Evolutionary conservation across 2,113 vertebrate genomes (phyloP).

Genomic region (Rhizomys pruinosus): DNA sequence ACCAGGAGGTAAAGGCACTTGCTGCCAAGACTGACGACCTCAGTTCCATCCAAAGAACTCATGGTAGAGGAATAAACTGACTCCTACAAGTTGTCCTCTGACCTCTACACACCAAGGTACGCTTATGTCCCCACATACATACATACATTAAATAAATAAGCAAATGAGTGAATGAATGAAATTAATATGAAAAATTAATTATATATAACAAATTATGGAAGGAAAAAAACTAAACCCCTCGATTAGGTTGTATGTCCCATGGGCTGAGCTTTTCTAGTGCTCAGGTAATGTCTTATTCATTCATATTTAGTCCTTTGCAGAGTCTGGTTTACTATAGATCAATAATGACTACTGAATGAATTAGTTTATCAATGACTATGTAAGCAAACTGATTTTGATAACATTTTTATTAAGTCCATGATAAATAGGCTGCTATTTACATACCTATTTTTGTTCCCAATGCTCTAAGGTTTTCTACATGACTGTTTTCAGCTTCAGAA

Average conservation of each 20-base stretch:
- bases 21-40: neutral
- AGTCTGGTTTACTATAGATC: neutral
- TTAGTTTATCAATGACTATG: slow-evolving; percentile 1
- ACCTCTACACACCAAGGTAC: neutral
- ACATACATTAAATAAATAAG: neutral
- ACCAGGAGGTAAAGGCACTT: neutral
- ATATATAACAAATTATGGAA: neutral
- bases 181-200: neutral
- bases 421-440: slow-evolving; percentile 35
- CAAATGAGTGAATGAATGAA: too few species aligned
- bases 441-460: slow-evolving; percentile 45
- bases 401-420: slow-evolving; percentile 38
- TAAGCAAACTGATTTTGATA: slow-evolving; percentile 22
- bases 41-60: neutral
- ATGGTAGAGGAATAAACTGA: neutral
- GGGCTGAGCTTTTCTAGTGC: slow-evolving; percentile 25
- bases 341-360: slow-evolving; percentile 55
- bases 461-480: neutral
- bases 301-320: neutral
- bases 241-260: neutral
- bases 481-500: slow-evolving; percentile 9
- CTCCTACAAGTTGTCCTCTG: neutral
- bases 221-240: neutral
- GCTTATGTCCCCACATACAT: too few species aligned
- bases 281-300: neutral